Percentiles rank a stretch among this genome's conserved stretches.
Evolutionary conservation across 2,113 vertebrate species (phyloP).

Genomic region (Climacteris rufus): DNA sequence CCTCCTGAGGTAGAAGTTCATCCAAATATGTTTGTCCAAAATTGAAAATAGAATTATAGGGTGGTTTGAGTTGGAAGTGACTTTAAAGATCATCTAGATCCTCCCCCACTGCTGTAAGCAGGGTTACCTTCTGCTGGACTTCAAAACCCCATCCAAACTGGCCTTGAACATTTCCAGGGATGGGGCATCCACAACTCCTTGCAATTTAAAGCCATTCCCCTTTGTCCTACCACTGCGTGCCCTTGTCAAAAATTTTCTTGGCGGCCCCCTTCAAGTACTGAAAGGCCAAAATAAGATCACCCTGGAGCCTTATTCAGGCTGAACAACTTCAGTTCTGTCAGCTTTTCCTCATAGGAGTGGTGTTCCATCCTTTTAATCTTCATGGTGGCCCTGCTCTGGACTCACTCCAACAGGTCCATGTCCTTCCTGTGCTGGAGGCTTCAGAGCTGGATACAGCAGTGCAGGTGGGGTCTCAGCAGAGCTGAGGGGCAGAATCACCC

Average conservation of each 20-base stretch:
- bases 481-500: not conserved
- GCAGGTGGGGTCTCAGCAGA: not conserved
- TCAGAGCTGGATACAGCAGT: not conserved
- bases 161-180: not conserved
- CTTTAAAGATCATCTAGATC: not conserved
- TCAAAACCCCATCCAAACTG: not conserved
- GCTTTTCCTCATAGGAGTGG: not conserved
- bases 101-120: not conserved
- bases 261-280: not conserved
- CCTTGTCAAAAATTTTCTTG: not conserved
- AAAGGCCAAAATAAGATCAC: not conserved
- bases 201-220: not conserved
- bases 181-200: not conserved
- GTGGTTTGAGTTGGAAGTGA: not conserved
- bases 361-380: not conserved
- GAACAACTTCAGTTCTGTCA: not conserved
- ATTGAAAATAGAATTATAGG: not conserved
- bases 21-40: not conserved
- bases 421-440: not conserved
- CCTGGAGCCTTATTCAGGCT: not conserved
- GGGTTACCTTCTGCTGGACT: not conserved
- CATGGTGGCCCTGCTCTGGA: not conserved
- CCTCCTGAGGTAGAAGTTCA: not conserved
- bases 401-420: not conserved
- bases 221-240: not conserved